These are phyloP conservation scores for Nomada goodeniana DNA, from an alignment of 2,888 invertebrate genomes.

Conservation along the genomic window DNA sequence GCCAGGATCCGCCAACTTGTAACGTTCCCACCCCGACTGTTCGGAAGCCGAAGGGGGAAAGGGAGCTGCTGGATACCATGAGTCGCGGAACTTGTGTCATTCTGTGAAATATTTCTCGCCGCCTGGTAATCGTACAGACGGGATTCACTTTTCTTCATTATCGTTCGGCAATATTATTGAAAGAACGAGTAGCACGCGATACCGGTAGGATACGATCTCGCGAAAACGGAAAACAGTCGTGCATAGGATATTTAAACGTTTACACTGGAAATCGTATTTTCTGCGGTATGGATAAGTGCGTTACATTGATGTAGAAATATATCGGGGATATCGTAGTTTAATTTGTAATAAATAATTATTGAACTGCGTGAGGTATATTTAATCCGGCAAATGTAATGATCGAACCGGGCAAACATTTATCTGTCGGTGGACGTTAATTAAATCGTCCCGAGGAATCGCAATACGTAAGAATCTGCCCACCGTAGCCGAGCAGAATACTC, in stretches of 20 bases:
- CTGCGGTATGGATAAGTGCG: too few relatives aligned
- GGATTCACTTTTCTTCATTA: too few relatives aligned
- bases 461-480: background rate
- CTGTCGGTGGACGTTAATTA: background rate
- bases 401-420: background rate
- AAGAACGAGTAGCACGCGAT: too few relatives aligned
- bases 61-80: conserved; percentile 18
- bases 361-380: background rate
- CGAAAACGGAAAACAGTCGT: too few relatives aligned
- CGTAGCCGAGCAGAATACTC: background rate
- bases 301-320: too few relatives aligned
- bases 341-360: too few relatives aligned
- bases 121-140: too few relatives aligned
- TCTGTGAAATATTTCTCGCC: background rate
- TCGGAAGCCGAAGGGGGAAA: conserved; percentile 2
- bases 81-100: conserved; percentile 5
- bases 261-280: too few relatives aligned
- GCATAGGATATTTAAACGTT: too few relatives aligned
- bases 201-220: too few relatives aligned
- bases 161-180: too few relatives aligned
- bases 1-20: conserved; percentile 20
- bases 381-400: background rate
- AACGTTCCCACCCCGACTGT: conserved; percentile 21
- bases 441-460: background rate
- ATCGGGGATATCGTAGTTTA: too few relatives aligned